Conservation (phyloP, 2,888 invertebrate species). For the Campoletis raptor region DNA sequence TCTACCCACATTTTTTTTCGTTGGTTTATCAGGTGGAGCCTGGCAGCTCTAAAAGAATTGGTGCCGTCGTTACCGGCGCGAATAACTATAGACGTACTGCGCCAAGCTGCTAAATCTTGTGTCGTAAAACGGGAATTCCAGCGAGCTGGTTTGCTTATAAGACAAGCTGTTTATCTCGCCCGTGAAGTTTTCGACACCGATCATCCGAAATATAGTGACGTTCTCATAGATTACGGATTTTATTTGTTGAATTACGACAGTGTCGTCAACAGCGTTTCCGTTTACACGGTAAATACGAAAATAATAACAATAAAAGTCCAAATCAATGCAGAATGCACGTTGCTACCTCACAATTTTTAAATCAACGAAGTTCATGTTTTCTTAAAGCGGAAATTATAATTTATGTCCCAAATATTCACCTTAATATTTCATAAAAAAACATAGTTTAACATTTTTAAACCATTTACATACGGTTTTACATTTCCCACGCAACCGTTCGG, state of each 20-base stretch:
- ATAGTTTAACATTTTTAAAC: neutral
- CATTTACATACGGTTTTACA: too few relatives aligned
- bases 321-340: neutral
- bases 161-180: constrained; percentile 92
- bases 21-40: constrained; percentile 87
- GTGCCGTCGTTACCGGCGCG: constrained; percentile 88
- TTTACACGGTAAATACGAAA: constrained; percentile 89
- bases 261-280: constrained; percentile 93
- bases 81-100: constrained; percentile 92
- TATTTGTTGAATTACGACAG: constrained; percentile 95
- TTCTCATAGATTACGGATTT: constrained; percentile 95
- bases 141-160: constrained; percentile 93
- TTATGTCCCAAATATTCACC: neutral
- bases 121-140: constrained; percentile 94
- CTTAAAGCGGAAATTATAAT: neutral
- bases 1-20: neutral
- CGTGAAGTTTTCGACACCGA: constrained; percentile 87
- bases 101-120: constrained; percentile 95
- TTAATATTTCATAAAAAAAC: neutral
- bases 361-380: neutral
- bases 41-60: constrained; percentile 90
- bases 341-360: neutral
- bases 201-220: constrained; percentile 94
- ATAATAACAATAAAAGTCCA: constrained; percentile 5
- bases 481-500: too few relatives aligned